Conservation (phyloP, 2,113 vertebrate genomes). For the Thermophis baileyi region DNA sequence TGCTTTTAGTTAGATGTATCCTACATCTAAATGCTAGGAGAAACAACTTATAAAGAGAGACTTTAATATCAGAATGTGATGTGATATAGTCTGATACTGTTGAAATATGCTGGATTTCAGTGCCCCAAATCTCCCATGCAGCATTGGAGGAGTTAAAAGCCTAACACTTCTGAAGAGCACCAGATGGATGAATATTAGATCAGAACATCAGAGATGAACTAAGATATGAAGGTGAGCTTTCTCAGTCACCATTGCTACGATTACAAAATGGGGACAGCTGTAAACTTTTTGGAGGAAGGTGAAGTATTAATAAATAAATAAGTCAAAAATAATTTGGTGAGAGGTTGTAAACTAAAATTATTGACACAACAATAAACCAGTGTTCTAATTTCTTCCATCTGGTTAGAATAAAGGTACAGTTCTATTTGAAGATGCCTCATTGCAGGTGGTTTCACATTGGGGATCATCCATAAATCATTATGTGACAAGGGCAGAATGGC, state of each 20-base stretch:
- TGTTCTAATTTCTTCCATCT: not conserved
- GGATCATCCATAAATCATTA: not conserved
- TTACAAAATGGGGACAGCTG: not conserved
- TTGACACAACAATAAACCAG: not conserved
- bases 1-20: not conserved
- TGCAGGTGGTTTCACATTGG: not conserved
- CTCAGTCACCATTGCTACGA: not conserved
- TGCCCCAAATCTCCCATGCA: not conserved
- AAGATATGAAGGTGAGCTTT: not conserved
- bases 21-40: not conserved
- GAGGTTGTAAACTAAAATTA: not conserved
- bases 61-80: not conserved
- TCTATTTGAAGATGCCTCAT: not conserved
- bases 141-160: not conserved
- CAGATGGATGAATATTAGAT: not conserved
- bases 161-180: not conserved
- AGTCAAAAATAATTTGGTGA: not conserved
- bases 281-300: not conserved
- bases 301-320: not conserved
- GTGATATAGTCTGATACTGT: not conserved
- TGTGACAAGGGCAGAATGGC: not conserved
- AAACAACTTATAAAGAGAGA: not conserved
- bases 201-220: not conserved
- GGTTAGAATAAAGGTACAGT: not conserved
- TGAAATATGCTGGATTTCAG: not conserved